Evolutionary conservation across 2,113 vertebrate species (phyloP), one percentile per base, ranked within the genome.

Genomic region (Athene cunicularia): DNA sequence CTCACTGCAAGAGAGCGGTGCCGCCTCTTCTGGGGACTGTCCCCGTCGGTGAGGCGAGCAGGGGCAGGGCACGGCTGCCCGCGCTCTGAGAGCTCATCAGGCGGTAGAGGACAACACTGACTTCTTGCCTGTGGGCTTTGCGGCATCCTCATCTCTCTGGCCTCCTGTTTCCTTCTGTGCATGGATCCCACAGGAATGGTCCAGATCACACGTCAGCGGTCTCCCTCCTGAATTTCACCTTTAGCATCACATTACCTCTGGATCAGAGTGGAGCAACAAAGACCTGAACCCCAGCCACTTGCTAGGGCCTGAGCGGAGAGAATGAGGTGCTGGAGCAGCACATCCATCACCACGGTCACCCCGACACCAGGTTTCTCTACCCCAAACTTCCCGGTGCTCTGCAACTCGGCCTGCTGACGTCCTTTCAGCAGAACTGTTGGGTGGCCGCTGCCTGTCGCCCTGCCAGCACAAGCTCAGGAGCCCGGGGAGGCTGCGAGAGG

Each of bases 391-490:
- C 58, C 72, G 30, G 47, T 11, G 3, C 58, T n/a, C 74, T 1
- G 5, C n/a, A 30, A 9, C 76, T 67, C 72, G 12, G 26, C 8
- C 50, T 28, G 50, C 45, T 22, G 80, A 28, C 39, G 32, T 8
- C 59, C 63, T 45, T 19, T 5, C 84, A 20, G 37, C 66, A 70
- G 18, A 62, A 13, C 17, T 2, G 7, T 6, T 52, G 82, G 39
- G 12, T 0, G 11, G 8, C 49, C 4, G 1, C 81, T 84, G 63
- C 56, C 43, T 10, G 16, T 6, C 4, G 0, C 5, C 50, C 74
- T n/a, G 26, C 22, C 15, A 41, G 50, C 63, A 70, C n/a, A 28
- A 60, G n/a, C 27, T 59, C n/a, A 26, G 50, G 62, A 91, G 56
- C 33, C 19, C 21, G 80, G 8, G 1, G 22, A 10, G 0, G 4